Evolutionary conservation across 2,888 invertebrate genomes (phyloP), one percentile per base, ranked within the genome.

Genomic region (Ryuthela nishihirai): DNA sequence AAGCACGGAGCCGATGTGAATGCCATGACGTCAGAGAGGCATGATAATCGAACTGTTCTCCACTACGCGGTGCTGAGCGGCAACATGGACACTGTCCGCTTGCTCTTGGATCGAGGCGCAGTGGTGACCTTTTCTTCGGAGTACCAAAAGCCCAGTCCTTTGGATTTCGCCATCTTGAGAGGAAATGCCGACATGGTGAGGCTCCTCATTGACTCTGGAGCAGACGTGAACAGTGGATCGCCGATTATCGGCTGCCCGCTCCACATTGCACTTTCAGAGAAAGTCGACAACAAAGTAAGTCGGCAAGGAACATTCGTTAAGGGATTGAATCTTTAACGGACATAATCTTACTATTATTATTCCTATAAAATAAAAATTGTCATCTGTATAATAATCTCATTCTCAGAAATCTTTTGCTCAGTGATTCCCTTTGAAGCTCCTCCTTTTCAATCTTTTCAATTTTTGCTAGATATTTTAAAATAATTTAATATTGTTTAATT

Each of bases 31-130:
- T 87, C 89, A 69, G 84, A 85, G n/a, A 79, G 89, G 56, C 88
- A 91, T 71, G 92, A 92, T 70, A 43, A 55, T 32, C 80, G 92
- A 54, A 89, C 90, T 2, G 89, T 91, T 2, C 78, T 94, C 70
- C 92, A 93, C 72, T 92, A 89, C 72, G 92, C 89, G 3, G 86
- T 92, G 0, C 79, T 89, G 41, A 85, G 87, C 53, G 91, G 87
- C 69, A 80, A 80, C 62, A 72, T 75, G 29, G 84, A 83, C 66
- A 80, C 83, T 9, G 87, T 90, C 1, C 84, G 85, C 68, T 77
- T 90, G 42, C 75, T 94, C 52, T 79, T 92, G 42, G 85, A 88
- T 71, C 87, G 88, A 72, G 91, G 91, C 0, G 90, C 90, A 0
- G 78, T 79, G 24, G 80, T 88, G 3, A 83, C 83, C 71, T 80